phyloP scores from a whole-genome alignment of 2,113 vertebrate genomes.

The Sminthopsis crassicaudata region DNA sequence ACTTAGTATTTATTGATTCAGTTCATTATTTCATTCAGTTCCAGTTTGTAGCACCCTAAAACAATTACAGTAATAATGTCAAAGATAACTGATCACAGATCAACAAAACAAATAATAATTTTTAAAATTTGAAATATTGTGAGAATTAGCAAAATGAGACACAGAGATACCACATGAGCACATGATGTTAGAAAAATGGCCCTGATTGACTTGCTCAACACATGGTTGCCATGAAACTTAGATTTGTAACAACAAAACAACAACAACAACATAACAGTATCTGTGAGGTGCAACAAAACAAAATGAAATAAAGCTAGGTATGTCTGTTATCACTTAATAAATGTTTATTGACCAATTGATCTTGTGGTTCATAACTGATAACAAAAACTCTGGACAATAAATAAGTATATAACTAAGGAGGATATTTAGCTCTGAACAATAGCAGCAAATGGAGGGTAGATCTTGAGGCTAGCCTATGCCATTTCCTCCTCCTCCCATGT shows the following conservation, averaged over 20 bases:
- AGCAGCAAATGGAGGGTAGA: neutral
- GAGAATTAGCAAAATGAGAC: neutral
- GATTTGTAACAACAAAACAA: neutral
- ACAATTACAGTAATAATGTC: neutral
- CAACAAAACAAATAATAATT: neutral
- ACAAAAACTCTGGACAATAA: neutral
- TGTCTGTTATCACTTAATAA: neutral
- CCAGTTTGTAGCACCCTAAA: neutral
- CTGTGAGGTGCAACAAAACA: neutral
- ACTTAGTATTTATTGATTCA: neutral
- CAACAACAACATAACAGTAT: neutral
- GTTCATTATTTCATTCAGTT: neutral
- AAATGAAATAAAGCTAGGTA: neutral
- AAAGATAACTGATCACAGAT: neutral
- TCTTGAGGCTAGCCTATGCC: neutral
- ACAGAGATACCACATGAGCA: neutral
- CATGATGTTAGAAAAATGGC: neutral
- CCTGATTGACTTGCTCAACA: neutral
- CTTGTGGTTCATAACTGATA: neutral
- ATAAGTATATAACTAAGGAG: neutral
- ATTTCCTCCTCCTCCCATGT: too few species aligned
- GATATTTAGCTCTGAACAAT: neutral
- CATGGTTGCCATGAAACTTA: neutral
- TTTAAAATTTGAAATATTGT: neutral
- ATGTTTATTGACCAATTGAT: neutral